A percentile compares a stretch with the other conserved stretches of the same genome.
These are phyloP conservation scores for Diplodus puntazzo DNA, from an alignment of 2,797 vertebrate genomes.

Conservation along the genomic window DNA sequence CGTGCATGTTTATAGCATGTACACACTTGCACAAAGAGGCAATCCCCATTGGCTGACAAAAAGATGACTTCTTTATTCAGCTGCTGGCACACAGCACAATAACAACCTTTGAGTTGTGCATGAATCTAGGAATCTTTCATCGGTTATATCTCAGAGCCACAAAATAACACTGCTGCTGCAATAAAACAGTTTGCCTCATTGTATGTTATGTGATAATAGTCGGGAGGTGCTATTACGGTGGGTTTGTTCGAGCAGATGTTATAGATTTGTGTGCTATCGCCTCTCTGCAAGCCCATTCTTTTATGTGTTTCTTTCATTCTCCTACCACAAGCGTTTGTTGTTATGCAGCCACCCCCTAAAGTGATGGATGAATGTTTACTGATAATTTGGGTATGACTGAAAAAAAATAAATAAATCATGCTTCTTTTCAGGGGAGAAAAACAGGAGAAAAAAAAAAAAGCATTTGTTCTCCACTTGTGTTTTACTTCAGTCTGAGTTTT, in stretches of 20 bases:
- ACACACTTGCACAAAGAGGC: conserved; percentile 4
- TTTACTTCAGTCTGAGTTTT: conserved; percentile 24
- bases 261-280: conserved; percentile 33
- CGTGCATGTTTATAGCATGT: not conserved
- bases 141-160: conserved; percentile 32
- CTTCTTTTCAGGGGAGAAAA: conserved; percentile 28
- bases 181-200: conserved; percentile 28
- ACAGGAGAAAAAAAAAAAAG: not conserved
- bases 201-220: conserved; percentile 29
- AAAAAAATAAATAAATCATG: conserved; percentile 8
- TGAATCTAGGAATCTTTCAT: conserved; percentile 27
- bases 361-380: conserved; percentile 61
- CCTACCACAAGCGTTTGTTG: conserved; percentile 54
- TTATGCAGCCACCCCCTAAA: conserved; percentile 61
- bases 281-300: conserved; percentile 39
- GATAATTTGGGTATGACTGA: conserved; percentile 49
- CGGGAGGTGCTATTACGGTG: conserved; percentile 27
- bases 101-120: conserved; percentile 3
- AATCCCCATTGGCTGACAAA: conserved; percentile 3
- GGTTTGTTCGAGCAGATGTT: conserved; percentile 50
- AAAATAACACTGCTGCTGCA: conserved; percentile 37
- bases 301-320: conserved; percentile 53
- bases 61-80: conserved; percentile 24
- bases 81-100: conserved; percentile 6
- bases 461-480: conserved; percentile 5